These are phyloP conservation scores for Phlogophora meticulosa DNA, from an alignment of 2,888 invertebrate genomes.

Conservation along the genomic window DNA sequence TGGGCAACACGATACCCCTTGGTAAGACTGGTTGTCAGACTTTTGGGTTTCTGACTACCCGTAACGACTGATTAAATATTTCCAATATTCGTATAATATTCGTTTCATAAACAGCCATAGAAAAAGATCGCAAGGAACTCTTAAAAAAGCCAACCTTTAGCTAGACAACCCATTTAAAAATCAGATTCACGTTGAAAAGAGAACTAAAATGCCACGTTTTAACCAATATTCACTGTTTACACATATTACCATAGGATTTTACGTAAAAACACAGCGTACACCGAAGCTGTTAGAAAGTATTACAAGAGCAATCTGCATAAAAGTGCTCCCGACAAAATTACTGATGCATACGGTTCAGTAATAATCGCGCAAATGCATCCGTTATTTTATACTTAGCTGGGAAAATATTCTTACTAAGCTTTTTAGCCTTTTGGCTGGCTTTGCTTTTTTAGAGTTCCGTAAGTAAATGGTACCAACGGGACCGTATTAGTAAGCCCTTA, in stretches of 20 bases:
- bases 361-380: constrained; percentile 38
- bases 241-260: constrained; percentile 17
- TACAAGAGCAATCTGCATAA: constrained; percentile 54
- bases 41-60: too few relatives aligned
- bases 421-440: neutral
- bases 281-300: constrained; percentile 18
- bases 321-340: constrained; percentile 37
- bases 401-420: constrained; percentile 10
- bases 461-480: too few relatives aligned
- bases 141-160: neutral
- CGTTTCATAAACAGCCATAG: too few relatives aligned
- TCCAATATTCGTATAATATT: too few relatives aligned
- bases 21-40: too few relatives aligned
- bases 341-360: constrained; percentile 20
- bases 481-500: too few relatives aligned
- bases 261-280: constrained; percentile 1
- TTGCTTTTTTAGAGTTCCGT: neutral
- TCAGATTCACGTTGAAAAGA: neutral
- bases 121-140: too few relatives aligned
- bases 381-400: constrained; percentile 22
- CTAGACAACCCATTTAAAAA: neutral
- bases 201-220: constrained; percentile 4
- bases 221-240: constrained; percentile 12
- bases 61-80: too few relatives aligned
- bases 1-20: too few relatives aligned